These are phyloP conservation scores for Lindbergichthys nudifrons DNA, from an alignment of 2,797 vertebrate genomes.

Conservation along the genomic window DNA sequence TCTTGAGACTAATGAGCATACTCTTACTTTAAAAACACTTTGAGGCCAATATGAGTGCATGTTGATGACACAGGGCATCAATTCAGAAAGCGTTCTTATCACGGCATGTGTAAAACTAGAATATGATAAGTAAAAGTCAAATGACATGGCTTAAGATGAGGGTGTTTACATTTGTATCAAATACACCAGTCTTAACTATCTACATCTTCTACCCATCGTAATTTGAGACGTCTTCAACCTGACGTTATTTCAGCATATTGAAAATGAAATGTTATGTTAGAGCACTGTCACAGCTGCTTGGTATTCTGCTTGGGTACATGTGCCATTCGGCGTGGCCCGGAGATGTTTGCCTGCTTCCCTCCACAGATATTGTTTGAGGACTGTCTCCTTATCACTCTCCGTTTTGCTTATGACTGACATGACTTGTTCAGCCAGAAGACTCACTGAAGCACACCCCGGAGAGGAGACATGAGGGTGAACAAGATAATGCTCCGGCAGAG, in stretches of 20 bases:
- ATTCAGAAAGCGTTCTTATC: constrained; percentile 33
- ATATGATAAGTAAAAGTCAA: constrained; percentile 24
- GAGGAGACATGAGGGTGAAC: constrained; percentile 36
- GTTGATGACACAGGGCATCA: constrained; percentile 35
- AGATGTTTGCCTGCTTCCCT: constrained; percentile 58
- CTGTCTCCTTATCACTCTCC: constrained; percentile 69
- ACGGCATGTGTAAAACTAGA: constrained; percentile 11
- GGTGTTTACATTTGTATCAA: not conserved
- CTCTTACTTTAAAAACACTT: constrained; percentile 34
- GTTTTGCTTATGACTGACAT: constrained; percentile 53
- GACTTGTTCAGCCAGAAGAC: constrained; percentile 47
- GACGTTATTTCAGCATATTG: constrained; percentile 18
- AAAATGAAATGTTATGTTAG: not conserved
- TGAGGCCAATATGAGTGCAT: constrained; percentile 14
- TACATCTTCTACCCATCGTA: not conserved
- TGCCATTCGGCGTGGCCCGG: constrained; percentile 48
- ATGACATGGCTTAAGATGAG: constrained; percentile 16
- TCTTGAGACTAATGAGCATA: constrained; percentile 49
- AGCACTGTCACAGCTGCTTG: constrained; percentile 34
- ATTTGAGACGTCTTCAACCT: not conserved
- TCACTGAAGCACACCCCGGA: constrained; percentile 35
- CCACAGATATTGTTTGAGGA: constrained; percentile 64
- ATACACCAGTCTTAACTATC: not conserved
- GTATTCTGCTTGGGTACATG: constrained; percentile 36
- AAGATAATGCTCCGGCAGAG: constrained; percentile 52